phyloP scores from a whole-genome alignment of 2,113 vertebrate species.

The Tympanuchus pallidicinctus region DNA sequence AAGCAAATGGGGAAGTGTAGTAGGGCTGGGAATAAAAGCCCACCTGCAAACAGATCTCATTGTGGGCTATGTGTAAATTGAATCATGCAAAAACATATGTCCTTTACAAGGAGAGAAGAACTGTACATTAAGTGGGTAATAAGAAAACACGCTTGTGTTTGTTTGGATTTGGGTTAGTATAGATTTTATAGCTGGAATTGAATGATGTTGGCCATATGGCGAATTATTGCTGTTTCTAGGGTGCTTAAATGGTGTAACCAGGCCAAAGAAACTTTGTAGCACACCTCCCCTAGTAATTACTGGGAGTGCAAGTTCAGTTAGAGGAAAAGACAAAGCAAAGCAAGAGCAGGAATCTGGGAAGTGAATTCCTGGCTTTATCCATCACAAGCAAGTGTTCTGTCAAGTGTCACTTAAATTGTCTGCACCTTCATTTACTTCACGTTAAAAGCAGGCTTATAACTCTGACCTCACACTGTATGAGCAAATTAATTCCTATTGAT shows the following conservation, averaged over 20 bases:
- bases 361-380: neutral
- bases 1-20: neutral
- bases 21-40: neutral
- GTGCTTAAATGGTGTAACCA: neutral
- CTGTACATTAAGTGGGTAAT: neutral
- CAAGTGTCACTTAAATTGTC: neutral
- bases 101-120: neutral
- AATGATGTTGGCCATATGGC: neutral
- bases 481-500: neutral
- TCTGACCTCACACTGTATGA: neutral
- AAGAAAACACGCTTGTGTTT: rapidly evolving
- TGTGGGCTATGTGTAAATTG: rapidly evolving
- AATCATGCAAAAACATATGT: rapidly evolving
- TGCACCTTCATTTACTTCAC: neutral
- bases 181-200: neutral
- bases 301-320: neutral
- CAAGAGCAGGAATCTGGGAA: neutral
- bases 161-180: neutral
- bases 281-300: neutral
- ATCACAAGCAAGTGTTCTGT: rapidly evolving
- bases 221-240: neutral
- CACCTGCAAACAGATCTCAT: neutral
- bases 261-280: neutral
- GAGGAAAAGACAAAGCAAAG: rapidly evolving
- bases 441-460: neutral